Percentiles rank a stretch among this genome's conserved stretches.
Evolutionary conservation across 2,113 vertebrate species (phyloP).

Genomic region (Calonectris borealis): DNA sequence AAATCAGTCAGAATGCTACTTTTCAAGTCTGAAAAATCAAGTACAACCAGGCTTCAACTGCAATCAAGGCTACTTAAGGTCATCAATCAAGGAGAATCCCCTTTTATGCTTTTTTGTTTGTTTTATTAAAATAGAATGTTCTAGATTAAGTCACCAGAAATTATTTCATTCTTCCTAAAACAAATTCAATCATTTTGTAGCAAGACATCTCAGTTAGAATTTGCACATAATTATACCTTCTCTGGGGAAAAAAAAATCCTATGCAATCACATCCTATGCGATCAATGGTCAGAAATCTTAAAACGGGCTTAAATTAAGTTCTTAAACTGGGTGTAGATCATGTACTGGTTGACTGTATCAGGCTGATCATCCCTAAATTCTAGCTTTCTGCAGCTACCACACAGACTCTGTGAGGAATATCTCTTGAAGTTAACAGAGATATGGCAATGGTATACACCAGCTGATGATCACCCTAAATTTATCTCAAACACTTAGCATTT

Average conservation of each 20-base stretch:
- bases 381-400: background rate
- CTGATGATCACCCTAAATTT: background rate
- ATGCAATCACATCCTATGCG: background rate
- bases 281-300: background rate
- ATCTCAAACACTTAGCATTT: background rate
- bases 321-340: background rate
- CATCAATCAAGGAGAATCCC: background rate
- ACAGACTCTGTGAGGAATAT: background rate
- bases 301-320: background rate
- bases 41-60: background rate
- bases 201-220: background rate
- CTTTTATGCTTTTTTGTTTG: background rate
- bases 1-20: background rate
- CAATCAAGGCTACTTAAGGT: background rate
- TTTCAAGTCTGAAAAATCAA: background rate
- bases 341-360: background rate
- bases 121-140: background rate
- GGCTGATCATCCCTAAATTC: background rate
- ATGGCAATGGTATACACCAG: background rate
- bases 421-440: background rate
- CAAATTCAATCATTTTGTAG: background rate
- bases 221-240: background rate
- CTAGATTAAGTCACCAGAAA: background rate
- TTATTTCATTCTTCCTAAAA: background rate
- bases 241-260: background rate